phyloP scores from a whole-genome alignment of 2,797 vertebrate species.

The Acanthis flammea region DNA sequence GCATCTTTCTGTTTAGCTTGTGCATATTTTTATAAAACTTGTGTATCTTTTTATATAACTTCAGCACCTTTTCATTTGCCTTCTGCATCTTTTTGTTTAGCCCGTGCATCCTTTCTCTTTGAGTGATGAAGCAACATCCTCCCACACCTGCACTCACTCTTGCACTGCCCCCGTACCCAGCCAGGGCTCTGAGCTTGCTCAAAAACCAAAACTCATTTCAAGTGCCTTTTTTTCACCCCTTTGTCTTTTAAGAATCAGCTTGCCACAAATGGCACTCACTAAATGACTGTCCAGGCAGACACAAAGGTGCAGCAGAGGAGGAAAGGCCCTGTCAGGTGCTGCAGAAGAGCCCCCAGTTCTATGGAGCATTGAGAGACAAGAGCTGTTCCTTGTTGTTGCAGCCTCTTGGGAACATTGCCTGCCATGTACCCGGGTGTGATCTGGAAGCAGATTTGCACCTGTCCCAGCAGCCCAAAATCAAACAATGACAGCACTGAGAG shows the following conservation, averaged over 20 bases:
- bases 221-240: not conserved
- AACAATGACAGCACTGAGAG: not conserved
- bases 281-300: not conserved
- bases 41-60: not conserved
- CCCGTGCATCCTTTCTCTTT: not conserved
- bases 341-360: slow-evolving; percentile 5
- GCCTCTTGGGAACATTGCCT: slow-evolving; percentile 24
- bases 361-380: slow-evolving; percentile 46
- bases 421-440: not conserved
- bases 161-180: not conserved
- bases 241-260: slow-evolving; percentile 35
- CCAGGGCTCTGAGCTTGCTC: not conserved
- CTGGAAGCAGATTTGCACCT: slow-evolving; percentile 50
- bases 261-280: not conserved
- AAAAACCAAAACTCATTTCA: slow-evolving; percentile 4
- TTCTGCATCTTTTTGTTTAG: not conserved
- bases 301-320: not conserved
- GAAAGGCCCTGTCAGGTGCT: not conserved
- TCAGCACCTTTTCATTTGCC: not conserved
- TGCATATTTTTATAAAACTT: not conserved
- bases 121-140: not conserved
- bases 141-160: not conserved
- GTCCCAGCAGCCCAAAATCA: not conserved
- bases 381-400: slow-evolving; percentile 9
- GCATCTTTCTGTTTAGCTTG: not conserved